These are phyloP conservation scores for Oryctes rhinoceros DNA, from an alignment of 1,140 invertebrate genomes.

Conservation along the genomic window DNA sequence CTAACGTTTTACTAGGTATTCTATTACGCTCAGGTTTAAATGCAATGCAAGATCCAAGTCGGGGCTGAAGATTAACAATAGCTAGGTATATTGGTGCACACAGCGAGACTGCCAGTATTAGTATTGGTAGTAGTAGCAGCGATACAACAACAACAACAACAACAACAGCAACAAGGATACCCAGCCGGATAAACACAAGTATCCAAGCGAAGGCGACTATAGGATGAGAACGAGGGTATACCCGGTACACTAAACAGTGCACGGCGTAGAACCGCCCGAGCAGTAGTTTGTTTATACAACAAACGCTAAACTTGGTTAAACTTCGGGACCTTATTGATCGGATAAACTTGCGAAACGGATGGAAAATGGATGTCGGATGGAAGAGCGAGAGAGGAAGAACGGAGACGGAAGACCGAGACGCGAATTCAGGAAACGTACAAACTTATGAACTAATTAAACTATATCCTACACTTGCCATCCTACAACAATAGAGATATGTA, in stretches of 20 bases:
- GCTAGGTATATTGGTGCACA: too few species aligned
- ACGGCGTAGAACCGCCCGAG: not conserved
- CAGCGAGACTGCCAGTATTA: too few species aligned
- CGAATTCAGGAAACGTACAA: slow-evolving; percentile 49
- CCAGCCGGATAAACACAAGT: too few species aligned
- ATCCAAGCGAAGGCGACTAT: too few species aligned
- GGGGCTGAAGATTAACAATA: too few species aligned
- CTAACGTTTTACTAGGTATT: too few species aligned
- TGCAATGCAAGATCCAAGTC: too few species aligned
- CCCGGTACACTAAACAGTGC: not conserved
- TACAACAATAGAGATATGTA: slow-evolving; percentile 51
- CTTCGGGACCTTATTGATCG: slow-evolving; percentile 48
- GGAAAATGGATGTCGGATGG: not conserved
- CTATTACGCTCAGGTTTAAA: too few species aligned
- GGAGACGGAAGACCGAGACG: slow-evolving; percentile 13
- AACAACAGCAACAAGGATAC: too few species aligned
- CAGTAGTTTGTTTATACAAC: slow-evolving; percentile 48
- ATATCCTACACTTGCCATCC: slow-evolving; percentile 49
- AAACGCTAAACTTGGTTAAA: slow-evolving; percentile 46
- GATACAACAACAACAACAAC: too few species aligned
- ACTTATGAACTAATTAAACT: slow-evolving; percentile 53
- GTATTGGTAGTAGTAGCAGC: too few species aligned
- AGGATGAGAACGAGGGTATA: too few species aligned
- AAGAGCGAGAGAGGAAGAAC: not conserved
- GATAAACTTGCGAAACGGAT: slow-evolving; percentile 43